phyloP scores from a whole-genome alignment of 2,113 vertebrate genomes.

The Pseudorasbora parva region DNA sequence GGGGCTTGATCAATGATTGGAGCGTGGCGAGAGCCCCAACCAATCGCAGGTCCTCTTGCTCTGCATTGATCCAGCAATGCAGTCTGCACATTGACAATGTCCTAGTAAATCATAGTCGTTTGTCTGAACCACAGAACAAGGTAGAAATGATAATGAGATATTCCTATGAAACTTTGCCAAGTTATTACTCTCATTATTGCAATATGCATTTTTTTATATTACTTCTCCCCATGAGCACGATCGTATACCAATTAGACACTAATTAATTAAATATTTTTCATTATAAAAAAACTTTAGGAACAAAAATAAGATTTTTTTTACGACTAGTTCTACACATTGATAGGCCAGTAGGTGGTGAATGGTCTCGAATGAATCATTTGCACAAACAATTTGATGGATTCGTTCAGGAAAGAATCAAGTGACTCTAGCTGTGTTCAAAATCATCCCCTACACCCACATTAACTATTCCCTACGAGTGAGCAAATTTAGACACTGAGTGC shows the following conservation, averaged over 20 bases:
- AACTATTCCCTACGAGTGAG: too few relatives aligned
- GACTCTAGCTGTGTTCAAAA: too few relatives aligned
- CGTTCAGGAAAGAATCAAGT: too few relatives aligned
- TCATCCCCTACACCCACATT: too few relatives aligned
- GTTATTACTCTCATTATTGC: not conserved
- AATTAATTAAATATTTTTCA: not conserved
- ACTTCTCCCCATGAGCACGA: not conserved
- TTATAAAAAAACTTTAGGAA: not conserved
- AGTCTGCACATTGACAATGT: not conserved
- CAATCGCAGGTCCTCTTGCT: conserved; percentile 13
- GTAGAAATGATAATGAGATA: not conserved
- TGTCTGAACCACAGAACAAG: conserved; percentile 1
- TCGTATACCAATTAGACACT: not conserved
- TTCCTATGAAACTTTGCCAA: not conserved
- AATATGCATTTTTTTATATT: not conserved
- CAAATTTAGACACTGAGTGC: too few relatives aligned
- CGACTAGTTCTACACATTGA: not conserved
- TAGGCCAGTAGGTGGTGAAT: not conserved
- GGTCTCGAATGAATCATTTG: not conserved
- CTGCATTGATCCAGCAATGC: conserved; percentile 20
- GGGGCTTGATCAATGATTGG: conserved; percentile 30
- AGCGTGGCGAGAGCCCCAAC: not conserved
- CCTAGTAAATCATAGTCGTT: conserved; percentile 1
- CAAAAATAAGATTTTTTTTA: not conserved
- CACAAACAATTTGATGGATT: too few relatives aligned